These are phyloP conservation scores for Chitala chitala DNA, from an alignment of 2,113 vertebrate genomes.

Conservation along the genomic window DNA sequence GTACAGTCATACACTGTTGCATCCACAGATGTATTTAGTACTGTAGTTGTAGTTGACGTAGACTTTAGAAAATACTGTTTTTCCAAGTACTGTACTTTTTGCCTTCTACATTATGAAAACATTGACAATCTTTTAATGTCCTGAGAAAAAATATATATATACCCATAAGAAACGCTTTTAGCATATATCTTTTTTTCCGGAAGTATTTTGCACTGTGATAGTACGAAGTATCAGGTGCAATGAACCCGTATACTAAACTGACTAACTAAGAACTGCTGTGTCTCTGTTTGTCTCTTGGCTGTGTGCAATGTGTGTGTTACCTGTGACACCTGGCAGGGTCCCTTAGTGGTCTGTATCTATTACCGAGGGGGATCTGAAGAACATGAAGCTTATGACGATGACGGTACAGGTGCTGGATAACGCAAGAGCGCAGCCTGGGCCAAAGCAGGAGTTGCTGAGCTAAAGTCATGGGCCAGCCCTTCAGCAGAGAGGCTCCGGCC, in stretches of 20 bases:
- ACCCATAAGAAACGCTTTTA: conserved; percentile 57
- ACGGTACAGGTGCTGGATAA: no score
- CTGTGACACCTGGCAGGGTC: conserved; percentile 59
- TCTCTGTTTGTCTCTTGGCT: conserved; percentile 72
- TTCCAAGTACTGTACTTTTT: conserved; percentile 72
- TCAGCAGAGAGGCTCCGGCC: not conserved
- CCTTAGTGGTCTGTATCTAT: conserved; percentile 57
- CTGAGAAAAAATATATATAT: conserved; percentile 53
- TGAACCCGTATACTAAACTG: conserved; percentile 67
- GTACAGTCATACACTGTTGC: conserved; percentile 68
- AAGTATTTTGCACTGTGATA: conserved; percentile 77
- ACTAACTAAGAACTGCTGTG: conserved; percentile 66
- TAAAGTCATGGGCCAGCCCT: not conserved
- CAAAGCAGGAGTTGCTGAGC: not conserved
- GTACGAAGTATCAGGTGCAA: conserved; percentile 51
- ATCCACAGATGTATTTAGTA: conserved; percentile 52
- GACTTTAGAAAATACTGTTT: conserved; percentile 64
- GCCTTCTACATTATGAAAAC: conserved; percentile 70
- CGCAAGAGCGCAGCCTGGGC: no score
- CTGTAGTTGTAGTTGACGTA: conserved; percentile 67
- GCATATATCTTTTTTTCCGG: conserved; percentile 54
- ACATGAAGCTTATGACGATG: not conserved
- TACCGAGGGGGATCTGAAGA: conserved; percentile 10
- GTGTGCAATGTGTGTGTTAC: conserved; percentile 70
- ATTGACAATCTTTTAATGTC: conserved; percentile 74